phyloP scores from a whole-genome alignment of 2,888 invertebrate genomes.

The Ectemnius continuus region DNA sequence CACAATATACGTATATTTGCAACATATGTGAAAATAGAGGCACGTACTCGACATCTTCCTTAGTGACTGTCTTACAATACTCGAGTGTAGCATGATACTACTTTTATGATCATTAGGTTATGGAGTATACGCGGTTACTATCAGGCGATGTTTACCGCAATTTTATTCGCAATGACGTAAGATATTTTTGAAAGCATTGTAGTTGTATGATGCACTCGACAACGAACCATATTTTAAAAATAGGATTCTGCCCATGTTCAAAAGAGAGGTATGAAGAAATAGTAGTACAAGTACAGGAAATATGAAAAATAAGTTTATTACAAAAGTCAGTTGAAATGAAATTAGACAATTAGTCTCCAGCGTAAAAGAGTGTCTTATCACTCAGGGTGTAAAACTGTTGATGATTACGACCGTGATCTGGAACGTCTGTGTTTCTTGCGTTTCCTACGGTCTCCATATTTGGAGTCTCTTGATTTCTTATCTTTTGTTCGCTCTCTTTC shows the following conservation, averaged over 20 bases:
- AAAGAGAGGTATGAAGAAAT: too few species aligned
- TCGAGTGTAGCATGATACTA: conserved; percentile 52
- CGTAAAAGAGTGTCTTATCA: conserved; percentile 35
- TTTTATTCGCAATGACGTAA: conserved; percentile 33
- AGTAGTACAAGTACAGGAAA: conserved; percentile 1
- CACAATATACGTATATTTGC: neutral
- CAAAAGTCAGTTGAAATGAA: conserved; percentile 51
- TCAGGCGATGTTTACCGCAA: neutral
- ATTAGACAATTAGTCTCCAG: conserved; percentile 42
- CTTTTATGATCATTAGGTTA: conserved; percentile 61
- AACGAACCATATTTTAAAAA: too few species aligned
- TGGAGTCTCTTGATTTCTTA: conserved; percentile 74
- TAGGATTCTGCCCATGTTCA: too few species aligned
- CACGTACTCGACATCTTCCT: conserved; percentile 68
- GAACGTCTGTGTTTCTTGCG: conserved; percentile 70
- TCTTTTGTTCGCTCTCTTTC: conserved; percentile 81
- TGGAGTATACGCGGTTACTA: conserved; percentile 31
- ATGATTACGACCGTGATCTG: conserved; percentile 56
- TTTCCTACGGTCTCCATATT: conserved; percentile 80
- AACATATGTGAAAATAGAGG: neutral
- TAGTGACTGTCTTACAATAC: conserved; percentile 47
- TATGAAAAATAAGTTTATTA: conserved; percentile 66
- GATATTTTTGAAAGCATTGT: neutral
- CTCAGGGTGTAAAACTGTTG: conserved; percentile 25
- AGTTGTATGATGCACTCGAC: too few species aligned